Conservation (phyloP, 2,113 vertebrate species). For the Clupea harengus region DNA sequence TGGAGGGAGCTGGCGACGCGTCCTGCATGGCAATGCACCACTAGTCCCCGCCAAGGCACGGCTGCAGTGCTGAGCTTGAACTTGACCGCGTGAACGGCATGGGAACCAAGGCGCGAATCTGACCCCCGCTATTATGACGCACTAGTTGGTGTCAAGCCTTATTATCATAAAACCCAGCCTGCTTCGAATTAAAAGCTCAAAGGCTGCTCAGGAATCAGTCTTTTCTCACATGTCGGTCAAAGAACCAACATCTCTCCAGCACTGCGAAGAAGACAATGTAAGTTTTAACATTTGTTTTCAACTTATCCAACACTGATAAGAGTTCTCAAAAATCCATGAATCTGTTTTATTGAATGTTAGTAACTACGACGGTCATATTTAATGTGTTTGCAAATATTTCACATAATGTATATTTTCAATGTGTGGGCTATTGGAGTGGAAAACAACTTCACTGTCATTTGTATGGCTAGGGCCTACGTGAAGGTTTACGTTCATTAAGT, state of each 20-base stretch:
- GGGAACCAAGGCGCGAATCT: constrained; percentile 66
- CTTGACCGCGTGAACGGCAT: constrained; percentile 74
- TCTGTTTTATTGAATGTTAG: too few relatives aligned
- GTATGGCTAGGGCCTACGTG: too few relatives aligned
- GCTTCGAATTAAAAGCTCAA: constrained; percentile 65
- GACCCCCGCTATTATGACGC: constrained; percentile 64
- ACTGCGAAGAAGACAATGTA: not conserved
- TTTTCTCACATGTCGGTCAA: constrained; percentile 49
- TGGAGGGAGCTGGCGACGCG: constrained; percentile 54
- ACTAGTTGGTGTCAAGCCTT: constrained; percentile 68
- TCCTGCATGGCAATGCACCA: constrained; percentile 60
- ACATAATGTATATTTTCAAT: too few relatives aligned
- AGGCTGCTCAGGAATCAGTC: constrained; percentile 46
- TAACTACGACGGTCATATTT: too few relatives aligned
- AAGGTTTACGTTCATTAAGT: too few relatives aligned
- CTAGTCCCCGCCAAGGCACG: constrained; percentile 38
- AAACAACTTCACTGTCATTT: too few relatives aligned
- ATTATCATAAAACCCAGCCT: constrained; percentile 75
- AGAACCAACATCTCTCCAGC: constrained; percentile 12
- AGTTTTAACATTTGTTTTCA: not conserved
- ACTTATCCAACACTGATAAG: too few relatives aligned
- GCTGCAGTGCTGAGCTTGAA: constrained; percentile 72
- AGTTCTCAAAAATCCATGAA: too few relatives aligned
- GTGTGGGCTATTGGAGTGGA: too few relatives aligned
- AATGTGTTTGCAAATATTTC: too few relatives aligned